These are phyloP conservation scores for Chironomus tepperi DNA, from an alignment of 1,140 invertebrate species.

Conservation along the genomic window DNA sequence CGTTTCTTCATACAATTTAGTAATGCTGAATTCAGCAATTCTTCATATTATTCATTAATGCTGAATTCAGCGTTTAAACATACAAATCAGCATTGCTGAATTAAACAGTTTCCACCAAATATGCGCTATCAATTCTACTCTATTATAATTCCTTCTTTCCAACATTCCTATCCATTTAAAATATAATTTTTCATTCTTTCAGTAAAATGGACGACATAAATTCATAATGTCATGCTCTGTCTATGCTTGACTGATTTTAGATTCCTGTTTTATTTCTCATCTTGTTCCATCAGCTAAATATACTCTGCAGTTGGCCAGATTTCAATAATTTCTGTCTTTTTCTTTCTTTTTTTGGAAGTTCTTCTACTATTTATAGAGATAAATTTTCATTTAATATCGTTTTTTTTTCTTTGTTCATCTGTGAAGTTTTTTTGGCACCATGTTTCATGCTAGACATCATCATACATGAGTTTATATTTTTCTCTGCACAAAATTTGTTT, in stretches of 20 bases:
- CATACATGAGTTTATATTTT: neutral
- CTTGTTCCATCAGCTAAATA: neutral
- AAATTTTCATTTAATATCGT: neutral
- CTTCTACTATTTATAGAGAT: neutral
- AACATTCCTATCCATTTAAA: neutral
- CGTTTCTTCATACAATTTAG: too few species aligned
- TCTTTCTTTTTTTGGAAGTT: too few species aligned
- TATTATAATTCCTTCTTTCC: too few species aligned
- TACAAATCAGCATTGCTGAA: too few species aligned
- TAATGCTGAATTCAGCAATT: too few species aligned
- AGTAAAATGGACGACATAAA: constrained; percentile 7
- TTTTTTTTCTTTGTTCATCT: neutral
- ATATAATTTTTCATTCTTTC: neutral
- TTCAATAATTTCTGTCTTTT: neutral
- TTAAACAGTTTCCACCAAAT: too few species aligned
- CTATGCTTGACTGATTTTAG: neutral
- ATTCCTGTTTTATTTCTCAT: neutral
- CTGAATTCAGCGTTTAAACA: too few species aligned
- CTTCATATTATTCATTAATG: too few species aligned
- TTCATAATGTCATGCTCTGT: neutral
- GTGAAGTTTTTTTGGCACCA: neutral
- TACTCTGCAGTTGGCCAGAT: neutral
- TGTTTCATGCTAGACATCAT: neutral
- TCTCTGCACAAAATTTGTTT: neutral
- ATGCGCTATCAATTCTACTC: too few species aligned